A percentile compares a stretch with the other conserved stretches of the same genome.
Evolutionary conservation across 2,113 vertebrate genomes (phyloP).

Genomic region (Myiopsitta monachus): DNA sequence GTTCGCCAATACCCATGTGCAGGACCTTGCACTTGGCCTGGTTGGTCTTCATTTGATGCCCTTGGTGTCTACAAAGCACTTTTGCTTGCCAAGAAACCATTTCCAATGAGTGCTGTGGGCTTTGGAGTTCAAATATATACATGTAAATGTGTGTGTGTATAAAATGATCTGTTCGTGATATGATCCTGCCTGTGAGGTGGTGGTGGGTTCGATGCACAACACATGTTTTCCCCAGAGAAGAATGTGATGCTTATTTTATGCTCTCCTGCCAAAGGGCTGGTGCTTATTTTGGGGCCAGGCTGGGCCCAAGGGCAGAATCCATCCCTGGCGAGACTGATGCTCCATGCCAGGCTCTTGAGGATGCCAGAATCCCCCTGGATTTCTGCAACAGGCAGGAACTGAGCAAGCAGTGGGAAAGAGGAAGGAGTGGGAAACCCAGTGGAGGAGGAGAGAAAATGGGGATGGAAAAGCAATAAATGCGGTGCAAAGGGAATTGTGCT

Average conservation of each 20-base stretch:
- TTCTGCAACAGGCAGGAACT: not conserved
- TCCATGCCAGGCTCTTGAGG: fast-evolving
- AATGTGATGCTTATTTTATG: not conserved
- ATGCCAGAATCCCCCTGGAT: not conserved
- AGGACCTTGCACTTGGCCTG: not conserved
- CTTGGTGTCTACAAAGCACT: not conserved
- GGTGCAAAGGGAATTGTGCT: slow-evolving; percentile 21
- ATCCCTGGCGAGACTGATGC: not conserved
- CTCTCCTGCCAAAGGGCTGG: not conserved
- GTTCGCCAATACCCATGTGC: not conserved
- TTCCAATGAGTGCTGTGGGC: not conserved
- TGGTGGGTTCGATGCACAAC: not conserved
- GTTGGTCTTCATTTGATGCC: not conserved
- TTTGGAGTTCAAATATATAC: not conserved
- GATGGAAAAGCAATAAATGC: slow-evolving; percentile 42
- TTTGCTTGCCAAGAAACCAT: not conserved
- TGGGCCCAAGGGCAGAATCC: not conserved
- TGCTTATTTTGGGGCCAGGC: not conserved
- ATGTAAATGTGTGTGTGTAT: not conserved
- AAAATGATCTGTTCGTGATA: not conserved
- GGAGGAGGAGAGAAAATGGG: slow-evolving; percentile 6
- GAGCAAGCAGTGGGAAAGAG: not conserved
- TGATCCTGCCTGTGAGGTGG: not conserved
- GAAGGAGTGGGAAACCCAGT: not conserved
- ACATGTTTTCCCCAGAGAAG: not conserved